Evolutionary conservation across 1,140 invertebrate genomes (phyloP).

Genomic region (Samia ricini): DNA sequence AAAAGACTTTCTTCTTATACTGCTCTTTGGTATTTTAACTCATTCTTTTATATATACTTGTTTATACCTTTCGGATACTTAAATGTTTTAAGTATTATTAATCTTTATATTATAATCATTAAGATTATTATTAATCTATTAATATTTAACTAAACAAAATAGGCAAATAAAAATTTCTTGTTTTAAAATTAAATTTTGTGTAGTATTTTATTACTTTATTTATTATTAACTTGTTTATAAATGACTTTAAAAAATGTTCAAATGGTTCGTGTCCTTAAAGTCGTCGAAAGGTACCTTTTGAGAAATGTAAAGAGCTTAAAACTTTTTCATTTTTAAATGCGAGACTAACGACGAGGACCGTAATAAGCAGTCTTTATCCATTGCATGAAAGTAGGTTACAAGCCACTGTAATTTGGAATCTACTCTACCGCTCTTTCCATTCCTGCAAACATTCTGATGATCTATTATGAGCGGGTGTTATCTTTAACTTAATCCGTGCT

Average conservation of each 20-base stretch:
- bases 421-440: slow-evolving; percentile 2
- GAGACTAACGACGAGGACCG: slow-evolving; percentile 14
- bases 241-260: background rate
- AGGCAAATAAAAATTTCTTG: no score
- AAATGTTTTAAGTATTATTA: no score
- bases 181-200: no score
- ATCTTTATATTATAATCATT: no score
- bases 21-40: no score
- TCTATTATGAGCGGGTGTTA: background rate
- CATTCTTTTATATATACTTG: no score
- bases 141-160: no score
- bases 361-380: slow-evolving; percentile 22
- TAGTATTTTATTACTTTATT: no score
- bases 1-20: no score
- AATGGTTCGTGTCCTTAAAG: background rate
- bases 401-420: slow-evolving; percentile 27
- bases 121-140: no score
- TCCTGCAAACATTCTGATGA: slow-evolving; percentile 16
- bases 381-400: slow-evolving; percentile 28
- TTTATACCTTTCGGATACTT: no score
- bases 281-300: background rate
- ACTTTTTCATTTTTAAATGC: slow-evolving; percentile 18
- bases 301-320: slow-evolving; percentile 12
- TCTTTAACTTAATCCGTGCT: background rate
- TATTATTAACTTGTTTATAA: background rate